A percentile compares a stretch with the other conserved stretches of the same genome.
These are phyloP conservation scores for Pterostichus niger DNA, from an alignment of 2,888 invertebrate genomes.

Conservation along the genomic window DNA sequence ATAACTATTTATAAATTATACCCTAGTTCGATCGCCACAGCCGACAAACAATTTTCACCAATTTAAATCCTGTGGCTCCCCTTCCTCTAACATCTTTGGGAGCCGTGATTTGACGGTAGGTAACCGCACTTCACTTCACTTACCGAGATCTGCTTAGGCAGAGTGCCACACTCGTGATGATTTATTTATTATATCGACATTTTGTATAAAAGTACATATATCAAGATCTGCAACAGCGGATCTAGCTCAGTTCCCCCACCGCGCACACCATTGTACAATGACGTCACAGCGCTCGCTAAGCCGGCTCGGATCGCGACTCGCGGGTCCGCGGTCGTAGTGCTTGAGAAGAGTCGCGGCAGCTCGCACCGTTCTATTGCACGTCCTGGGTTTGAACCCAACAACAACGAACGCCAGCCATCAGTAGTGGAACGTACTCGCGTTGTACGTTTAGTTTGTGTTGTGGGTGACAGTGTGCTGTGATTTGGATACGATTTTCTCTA, in stretches of 20 bases:
- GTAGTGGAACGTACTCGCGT: not conserved
- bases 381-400: conserved; percentile 13
- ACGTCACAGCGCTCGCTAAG: conserved; percentile 28
- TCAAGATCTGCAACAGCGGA: not conserved
- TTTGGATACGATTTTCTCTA: conserved; percentile 35
- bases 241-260: not conserved
- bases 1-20: too few relatives aligned
- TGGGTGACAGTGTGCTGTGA: conserved; percentile 21
- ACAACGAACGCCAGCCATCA: too few relatives aligned
- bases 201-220: not conserved
- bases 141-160: too few relatives aligned
- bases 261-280: conserved; percentile 14
- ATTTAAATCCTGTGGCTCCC: too few relatives aligned
- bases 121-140: too few relatives aligned
- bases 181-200: not conserved
- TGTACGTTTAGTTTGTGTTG: not conserved
- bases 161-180: too few relatives aligned
- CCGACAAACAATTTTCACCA: too few relatives aligned
- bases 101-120: too few relatives aligned
- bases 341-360: conserved; percentile 25
- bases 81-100: too few relatives aligned
- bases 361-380: not conserved
- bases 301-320: conserved; percentile 25
- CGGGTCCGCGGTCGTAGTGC: conserved; percentile 31
- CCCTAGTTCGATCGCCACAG: too few relatives aligned